These are phyloP conservation scores for Caloenas nicobarica DNA, from an alignment of 2,113 vertebrate species.

Conservation along the genomic window DNA sequence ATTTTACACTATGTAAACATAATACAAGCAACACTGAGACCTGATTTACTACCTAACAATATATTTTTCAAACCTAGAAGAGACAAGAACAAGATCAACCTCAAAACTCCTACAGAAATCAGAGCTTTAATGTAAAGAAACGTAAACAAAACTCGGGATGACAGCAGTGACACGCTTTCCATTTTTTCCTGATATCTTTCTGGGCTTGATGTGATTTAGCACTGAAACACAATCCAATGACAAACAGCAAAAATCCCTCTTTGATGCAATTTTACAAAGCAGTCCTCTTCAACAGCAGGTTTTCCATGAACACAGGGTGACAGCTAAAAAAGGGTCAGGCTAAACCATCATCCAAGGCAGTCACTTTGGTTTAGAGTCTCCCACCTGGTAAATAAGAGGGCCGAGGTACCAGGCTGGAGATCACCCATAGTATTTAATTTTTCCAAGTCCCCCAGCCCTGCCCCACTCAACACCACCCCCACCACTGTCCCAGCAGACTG, in stretches of 20 bases:
- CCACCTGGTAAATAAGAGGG: neutral
- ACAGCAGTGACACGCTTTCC: neutral
- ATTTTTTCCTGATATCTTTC: neutral
- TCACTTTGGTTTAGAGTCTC: neutral
- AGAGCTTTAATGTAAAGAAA: slow-evolving; percentile 2
- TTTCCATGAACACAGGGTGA: neutral
- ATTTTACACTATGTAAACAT: neutral
- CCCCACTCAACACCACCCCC: fast-evolving
- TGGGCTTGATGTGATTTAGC: neutral
- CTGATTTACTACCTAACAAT: neutral
- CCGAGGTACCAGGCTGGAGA: neutral
- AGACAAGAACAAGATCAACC: neutral
- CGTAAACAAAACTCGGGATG: slow-evolving; percentile 3
- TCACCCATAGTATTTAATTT: neutral
- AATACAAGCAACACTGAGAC: neutral
- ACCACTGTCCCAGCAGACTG: neutral
- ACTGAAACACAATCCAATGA: neutral
- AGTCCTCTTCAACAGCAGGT: neutral
- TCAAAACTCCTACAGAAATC: slow-evolving; percentile 6
- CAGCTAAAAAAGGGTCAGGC: neutral
- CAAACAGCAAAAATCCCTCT: slow-evolving; percentile 5
- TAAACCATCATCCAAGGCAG: neutral
- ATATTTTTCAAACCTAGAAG: neutral
- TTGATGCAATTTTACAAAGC: neutral
- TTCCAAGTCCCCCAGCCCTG: neutral